These are phyloP conservation scores for Procavia capensis DNA, from an alignment of 2,113 vertebrate species.

Conservation along the genomic window DNA sequence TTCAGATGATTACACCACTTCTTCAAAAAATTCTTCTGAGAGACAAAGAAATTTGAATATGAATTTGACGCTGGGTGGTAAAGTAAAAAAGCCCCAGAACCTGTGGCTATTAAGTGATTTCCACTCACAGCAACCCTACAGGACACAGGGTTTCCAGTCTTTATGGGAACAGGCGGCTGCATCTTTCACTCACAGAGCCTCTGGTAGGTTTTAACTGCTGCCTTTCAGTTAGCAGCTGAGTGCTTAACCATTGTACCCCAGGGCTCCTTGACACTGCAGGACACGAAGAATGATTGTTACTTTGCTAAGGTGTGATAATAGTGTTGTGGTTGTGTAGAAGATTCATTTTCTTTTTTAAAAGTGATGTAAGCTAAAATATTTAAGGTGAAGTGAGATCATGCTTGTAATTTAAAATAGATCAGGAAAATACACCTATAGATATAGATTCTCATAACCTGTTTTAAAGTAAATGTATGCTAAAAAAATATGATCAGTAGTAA, in stretches of 20 bases:
- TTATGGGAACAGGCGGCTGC: no score
- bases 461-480: neutral
- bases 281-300: neutral
- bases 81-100: no score
- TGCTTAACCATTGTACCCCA: no score
- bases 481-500: neutral
- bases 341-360: neutral
- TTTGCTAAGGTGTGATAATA: neutral
- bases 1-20: neutral
- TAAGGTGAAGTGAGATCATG: neutral
- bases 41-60: neutral
- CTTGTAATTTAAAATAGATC: neutral
- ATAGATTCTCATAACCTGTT: neutral
- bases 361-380: neutral
- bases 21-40: neutral
- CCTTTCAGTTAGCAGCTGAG: no score
- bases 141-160: no score
- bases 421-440: neutral
- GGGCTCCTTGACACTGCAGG: neutral
- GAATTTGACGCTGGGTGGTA: neutral
- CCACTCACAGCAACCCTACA: no score
- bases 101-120: no score
- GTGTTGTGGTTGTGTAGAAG: neutral
- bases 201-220: no score
- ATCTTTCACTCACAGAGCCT: no score